Percentiles rank a stretch among this genome's conserved stretches.
Conservation (phyloP, 2,888 invertebrate species). For the Silvanus unidentatus region DNA sequence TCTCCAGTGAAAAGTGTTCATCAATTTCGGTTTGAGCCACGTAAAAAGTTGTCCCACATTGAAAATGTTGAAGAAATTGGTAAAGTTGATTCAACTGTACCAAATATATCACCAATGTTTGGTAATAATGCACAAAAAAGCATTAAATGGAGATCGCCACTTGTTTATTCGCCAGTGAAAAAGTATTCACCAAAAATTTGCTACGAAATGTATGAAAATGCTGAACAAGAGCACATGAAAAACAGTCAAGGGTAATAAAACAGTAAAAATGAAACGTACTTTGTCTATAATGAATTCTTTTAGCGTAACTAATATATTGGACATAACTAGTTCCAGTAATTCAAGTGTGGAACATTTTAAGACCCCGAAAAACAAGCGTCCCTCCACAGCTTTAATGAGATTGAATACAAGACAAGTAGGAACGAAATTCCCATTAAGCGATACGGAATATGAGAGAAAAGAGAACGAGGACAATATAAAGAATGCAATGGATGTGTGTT, state of each 20-base stretch:
- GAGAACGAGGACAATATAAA: neutral
- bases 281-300: too few species aligned
- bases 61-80: constrained; percentile 6
- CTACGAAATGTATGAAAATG: constrained; percentile 1
- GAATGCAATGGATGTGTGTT: constrained; percentile 6
- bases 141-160: constrained; percentile 38
- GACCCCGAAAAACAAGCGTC: too few species aligned
- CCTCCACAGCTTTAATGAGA: too few species aligned
- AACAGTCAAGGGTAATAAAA: constrained; percentile 9
- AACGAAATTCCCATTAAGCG: constrained; percentile 8
- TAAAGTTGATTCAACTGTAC: constrained; percentile 5
- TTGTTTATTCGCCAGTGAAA: constrained; percentile 31
- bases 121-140: neutral
- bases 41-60: constrained; percentile 6
- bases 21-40: neutral
- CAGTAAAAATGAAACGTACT: neutral
- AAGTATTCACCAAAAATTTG: constrained; percentile 31
- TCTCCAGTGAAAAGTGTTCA: constrained; percentile 4
- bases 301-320: too few species aligned
- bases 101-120: neutral
- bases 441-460: constrained; percentile 6
- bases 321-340: too few species aligned
- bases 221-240: constrained; percentile 4
- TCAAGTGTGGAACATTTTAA: too few species aligned
- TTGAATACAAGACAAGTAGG: too few species aligned